phyloP scores from a whole-genome alignment of 1,140 invertebrate species.

The Drosophila albomicans region DNA sequence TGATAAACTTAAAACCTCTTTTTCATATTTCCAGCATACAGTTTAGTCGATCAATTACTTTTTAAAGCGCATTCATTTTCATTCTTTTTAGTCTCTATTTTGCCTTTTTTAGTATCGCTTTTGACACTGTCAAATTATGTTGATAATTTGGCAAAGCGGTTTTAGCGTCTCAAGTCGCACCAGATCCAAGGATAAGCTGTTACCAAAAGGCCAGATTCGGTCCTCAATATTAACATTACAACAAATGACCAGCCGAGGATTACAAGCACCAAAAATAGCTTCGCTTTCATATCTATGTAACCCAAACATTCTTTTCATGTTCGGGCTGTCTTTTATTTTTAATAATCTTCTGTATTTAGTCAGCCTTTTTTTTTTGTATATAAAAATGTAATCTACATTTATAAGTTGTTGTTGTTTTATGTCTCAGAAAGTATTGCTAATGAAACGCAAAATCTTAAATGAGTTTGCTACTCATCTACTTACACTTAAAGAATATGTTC shows the following conservation, averaged over 20 bases:
- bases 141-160: conserved; percentile 40
- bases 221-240: neutral
- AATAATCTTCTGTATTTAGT: no score
- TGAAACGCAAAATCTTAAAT: no score
- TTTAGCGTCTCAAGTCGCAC: neutral
- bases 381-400: no score
- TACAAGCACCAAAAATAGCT: neutral
- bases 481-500: no score
- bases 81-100: neutral
- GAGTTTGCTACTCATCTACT: no score
- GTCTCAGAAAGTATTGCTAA: no score
- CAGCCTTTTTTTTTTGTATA: no score
- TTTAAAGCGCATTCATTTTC: neutral
- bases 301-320: no score
- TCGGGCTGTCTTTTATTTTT: no score
- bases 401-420: no score
- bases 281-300: no score
- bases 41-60: neutral
- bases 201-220: neutral
- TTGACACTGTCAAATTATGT: conserved; percentile 26
- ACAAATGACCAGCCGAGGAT: neutral
- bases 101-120: conserved; percentile 5
- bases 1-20: no score
- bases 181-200: neutral
- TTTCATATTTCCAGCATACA: neutral